Evolutionary conservation across 2,797 vertebrate species (phyloP).

Genomic region (Lateolabrax maculatus): DNA sequence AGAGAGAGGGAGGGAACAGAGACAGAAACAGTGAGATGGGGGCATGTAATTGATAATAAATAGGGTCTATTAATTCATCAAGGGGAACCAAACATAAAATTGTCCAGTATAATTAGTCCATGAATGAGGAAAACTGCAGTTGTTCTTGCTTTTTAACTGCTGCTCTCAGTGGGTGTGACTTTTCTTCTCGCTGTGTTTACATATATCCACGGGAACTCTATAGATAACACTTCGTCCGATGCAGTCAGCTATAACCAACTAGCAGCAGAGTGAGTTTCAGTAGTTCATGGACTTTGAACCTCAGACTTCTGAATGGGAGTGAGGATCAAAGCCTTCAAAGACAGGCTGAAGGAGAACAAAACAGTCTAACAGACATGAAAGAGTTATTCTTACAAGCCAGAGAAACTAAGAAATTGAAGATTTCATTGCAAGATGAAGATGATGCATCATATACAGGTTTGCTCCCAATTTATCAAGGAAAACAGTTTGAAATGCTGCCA

Average conservation of each 20-base stretch:
- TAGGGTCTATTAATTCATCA: slow-evolving; percentile 39
- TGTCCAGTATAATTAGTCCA: not conserved
- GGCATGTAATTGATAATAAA: slow-evolving; percentile 34
- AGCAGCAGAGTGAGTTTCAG: not conserved
- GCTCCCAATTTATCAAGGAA: not conserved
- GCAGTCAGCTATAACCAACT: not conserved
- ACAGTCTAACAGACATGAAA: not conserved
- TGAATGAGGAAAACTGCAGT: not conserved
- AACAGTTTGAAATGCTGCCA: not conserved
- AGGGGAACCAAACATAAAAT: slow-evolving; percentile 17
- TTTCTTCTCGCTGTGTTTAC: not conserved
- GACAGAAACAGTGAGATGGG: slow-evolving; percentile 1
- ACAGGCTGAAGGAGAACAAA: not conserved
- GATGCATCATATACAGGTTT: not conserved
- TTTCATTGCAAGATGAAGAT: not conserved
- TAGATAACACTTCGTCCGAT: not conserved
- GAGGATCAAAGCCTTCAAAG: not conserved
- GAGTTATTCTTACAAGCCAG: not conserved
- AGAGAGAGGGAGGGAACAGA: slow-evolving; percentile 1
- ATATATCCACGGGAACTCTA: not conserved
- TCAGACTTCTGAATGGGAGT: not conserved
- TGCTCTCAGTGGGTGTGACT: not conserved
- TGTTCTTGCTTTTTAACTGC: not conserved
- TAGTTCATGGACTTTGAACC: not conserved
- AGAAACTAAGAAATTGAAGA: not conserved